Evolutionary conservation across 2,888 invertebrate species (phyloP).

Genomic region (Tenthredo amoena): DNA sequence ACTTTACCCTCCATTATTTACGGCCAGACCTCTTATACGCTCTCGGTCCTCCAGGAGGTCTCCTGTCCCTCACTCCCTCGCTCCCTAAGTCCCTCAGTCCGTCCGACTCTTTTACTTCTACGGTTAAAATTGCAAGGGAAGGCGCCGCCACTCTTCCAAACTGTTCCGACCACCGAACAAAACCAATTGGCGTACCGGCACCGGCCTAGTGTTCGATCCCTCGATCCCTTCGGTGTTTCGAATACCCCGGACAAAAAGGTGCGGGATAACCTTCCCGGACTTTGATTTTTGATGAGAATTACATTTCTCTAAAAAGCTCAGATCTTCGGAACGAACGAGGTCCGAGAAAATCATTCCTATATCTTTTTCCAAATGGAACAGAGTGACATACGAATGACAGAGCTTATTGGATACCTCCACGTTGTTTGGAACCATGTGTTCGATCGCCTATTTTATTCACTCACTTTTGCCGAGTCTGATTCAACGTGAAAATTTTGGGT

Average conservation of each 20-base stretch:
- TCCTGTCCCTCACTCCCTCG: background rate
- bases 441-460: background rate
- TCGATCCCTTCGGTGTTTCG: background rate
- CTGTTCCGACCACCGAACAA: conserved; percentile 4
- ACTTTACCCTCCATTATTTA: conserved; percentile 71
- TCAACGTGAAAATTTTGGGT: too few species aligned
- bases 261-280: background rate
- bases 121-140: background rate
- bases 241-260: background rate
- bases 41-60: background rate
- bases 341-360: background rate
- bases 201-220: background rate
- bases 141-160: conserved; percentile 35
- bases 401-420: background rate
- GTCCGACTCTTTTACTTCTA: conserved; percentile 22
- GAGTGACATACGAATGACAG: background rate
- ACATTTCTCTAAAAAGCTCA: background rate
- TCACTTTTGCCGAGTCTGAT: background rate
- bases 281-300: background rate
- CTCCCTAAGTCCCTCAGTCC: background rate
- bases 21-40: conserved; percentile 55
- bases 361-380: background rate
- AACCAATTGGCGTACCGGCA: background rate
- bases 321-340: background rate
- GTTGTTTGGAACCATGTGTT: background rate